phyloP scores from a whole-genome alignment of 1,140 invertebrate genomes.

The Diuraphis noxia region DNA sequence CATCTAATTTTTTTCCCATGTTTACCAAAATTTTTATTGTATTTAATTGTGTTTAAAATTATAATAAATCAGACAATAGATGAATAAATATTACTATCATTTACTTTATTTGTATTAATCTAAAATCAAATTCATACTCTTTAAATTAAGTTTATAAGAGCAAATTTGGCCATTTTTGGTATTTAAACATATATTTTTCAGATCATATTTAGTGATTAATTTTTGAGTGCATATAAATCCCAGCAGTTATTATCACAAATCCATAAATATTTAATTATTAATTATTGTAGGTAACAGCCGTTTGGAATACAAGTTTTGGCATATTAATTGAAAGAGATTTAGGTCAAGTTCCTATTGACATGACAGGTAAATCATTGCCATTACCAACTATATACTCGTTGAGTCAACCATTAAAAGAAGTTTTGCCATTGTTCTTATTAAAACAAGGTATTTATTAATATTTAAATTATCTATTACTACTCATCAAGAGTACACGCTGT shows the following conservation, averaged over 20 bases:
- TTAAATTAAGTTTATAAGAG: too few relatives aligned
- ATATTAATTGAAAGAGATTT: constrained; percentile 69
- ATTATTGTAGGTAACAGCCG: constrained; percentile 62
- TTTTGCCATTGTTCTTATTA: constrained; percentile 75
- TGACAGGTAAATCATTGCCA: constrained; percentile 55
- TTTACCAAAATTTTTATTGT: too few relatives aligned
- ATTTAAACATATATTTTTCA: neutral
- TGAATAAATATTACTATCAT: neutral
- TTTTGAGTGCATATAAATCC: too few relatives aligned
- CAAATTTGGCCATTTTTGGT: too few relatives aligned
- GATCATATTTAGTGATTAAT: neutral
- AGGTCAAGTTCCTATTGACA: constrained; percentile 36
- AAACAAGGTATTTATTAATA: constrained; percentile 64
- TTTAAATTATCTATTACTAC: neutral
- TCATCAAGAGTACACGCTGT: too few relatives aligned
- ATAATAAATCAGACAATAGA: too few relatives aligned
- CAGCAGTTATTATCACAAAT: neutral
- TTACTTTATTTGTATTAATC: neutral
- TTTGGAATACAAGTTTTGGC: constrained; percentile 79
- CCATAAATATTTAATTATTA: neutral
- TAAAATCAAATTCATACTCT: neutral
- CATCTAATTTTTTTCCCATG: too few relatives aligned
- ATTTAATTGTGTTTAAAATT: too few relatives aligned
- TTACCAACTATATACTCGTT: constrained; percentile 79
- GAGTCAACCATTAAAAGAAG: constrained; percentile 85